Evolutionary conservation across 2,888 invertebrate genomes (phyloP), one percentile per base, ranked within the genome.

Genomic region (Ornithoptera alexandrae): DNA sequence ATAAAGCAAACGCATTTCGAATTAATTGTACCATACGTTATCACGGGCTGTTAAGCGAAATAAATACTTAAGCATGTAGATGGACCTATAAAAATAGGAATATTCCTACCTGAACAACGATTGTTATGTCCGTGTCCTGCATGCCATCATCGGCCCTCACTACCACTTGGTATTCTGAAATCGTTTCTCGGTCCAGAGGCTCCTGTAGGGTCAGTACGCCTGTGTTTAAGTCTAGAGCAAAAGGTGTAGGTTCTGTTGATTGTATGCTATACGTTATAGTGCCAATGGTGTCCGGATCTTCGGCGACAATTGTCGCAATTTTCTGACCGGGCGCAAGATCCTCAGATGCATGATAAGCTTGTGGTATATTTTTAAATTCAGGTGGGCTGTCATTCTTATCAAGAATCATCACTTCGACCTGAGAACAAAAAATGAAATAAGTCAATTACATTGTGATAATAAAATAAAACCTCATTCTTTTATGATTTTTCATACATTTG

Each of bases 321-420:
- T 94, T 89, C 79, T 97, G 96, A 10, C 97, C 97, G 2, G 96
- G 95, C 56, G 96, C 95, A 71, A 97, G 93, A 84, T 98, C 97
- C 85, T 98, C 98, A 2, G 97, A 97, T 1, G 97, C 96, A 69
- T 94, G 93, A 84, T 95, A 96, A 65, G 94, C 94, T 77, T 95
- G 90, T 20, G 96, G 96, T 53, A 95, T 94, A 73, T 95, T 95
- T 77, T 94, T 95, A 93, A 97, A 97, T 68, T 95, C 94, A 5
- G 98, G 98, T n/a, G 98, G 97, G 80, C 97, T 97, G 93, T 98
- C 98, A 87, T 98, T 98, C 89, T 96, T 96, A 91, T 98, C 98
- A 84, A 97, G 87, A 67, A 98, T 96, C 70, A 95, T 95, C 76
- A 98, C 95, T 86, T 95, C 95, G 77, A 98, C 96, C 98, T 98